phyloP scores from a whole-genome alignment of 2,113 vertebrate species.

The Trematomus loennbergii region DNA sequence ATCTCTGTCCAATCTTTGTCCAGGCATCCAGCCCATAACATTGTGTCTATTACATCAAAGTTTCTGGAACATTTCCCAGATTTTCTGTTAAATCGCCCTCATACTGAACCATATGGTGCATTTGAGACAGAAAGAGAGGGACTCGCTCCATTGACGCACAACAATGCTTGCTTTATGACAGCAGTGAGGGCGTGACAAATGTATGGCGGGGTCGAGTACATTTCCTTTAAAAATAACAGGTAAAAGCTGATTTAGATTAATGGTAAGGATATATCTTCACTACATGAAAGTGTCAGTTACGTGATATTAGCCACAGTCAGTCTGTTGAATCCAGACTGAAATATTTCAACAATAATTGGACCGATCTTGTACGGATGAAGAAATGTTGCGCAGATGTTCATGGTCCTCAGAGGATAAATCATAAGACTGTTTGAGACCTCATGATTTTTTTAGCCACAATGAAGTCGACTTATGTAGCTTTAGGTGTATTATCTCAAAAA shows the following conservation, averaged over 20 bases:
- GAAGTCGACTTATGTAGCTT: neutral
- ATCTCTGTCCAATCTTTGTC: too few relatives aligned
- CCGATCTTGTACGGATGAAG: neutral
- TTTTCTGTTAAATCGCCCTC: conserved; percentile 32
- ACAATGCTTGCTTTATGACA: conserved; percentile 47
- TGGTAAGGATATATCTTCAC: neutral
- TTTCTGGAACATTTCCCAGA: conserved; percentile 49
- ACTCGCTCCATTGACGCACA: conserved; percentile 4
- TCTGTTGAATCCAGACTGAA: neutral
- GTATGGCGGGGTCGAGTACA: neutral
- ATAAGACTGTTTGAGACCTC: neutral
- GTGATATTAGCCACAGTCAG: neutral
- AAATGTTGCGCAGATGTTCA: neutral
- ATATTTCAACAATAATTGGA: neutral
- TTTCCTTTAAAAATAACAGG: conserved; percentile 9
- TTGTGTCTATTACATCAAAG: conserved; percentile 62
- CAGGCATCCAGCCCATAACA: conserved; percentile 29
- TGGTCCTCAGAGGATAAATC: neutral
- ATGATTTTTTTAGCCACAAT: neutral
- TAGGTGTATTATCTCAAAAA: neutral
- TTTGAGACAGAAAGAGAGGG: conserved; percentile 8
- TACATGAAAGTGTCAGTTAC: neutral
- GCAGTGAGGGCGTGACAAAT: conserved; percentile 6
- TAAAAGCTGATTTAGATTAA: conserved; percentile 15
- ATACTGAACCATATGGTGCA: conserved; percentile 46